A percentile compares a stretch with the other conserved stretches of the same genome.
Evolutionary conservation across 2,113 vertebrate genomes (phyloP).

Genomic region (Anoura caudifer): DNA sequence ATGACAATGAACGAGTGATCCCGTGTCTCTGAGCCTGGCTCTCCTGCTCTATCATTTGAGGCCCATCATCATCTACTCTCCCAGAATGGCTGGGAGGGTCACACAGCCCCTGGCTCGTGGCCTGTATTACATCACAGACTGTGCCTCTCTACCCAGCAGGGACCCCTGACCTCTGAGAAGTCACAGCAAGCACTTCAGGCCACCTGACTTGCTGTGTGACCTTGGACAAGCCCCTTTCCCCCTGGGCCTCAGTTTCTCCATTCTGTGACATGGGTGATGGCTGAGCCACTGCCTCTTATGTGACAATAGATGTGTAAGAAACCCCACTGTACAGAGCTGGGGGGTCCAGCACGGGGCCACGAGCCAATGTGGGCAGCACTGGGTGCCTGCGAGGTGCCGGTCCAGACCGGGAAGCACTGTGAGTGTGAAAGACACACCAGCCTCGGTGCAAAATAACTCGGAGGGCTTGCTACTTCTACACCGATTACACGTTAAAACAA

Average conservation of each 20-base stretch:
- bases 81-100: background rate
- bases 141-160: background rate
- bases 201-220: background rate
- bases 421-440: background rate
- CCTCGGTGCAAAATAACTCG: too few relatives aligned
- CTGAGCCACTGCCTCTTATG: background rate
- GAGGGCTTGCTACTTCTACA: background rate
- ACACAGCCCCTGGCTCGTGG: background rate
- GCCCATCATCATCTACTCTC: fast-evolving
- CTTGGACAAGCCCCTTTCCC: background rate
- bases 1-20: background rate
- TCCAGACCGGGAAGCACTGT: background rate
- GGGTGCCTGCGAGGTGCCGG: background rate
- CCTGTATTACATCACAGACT: background rate
- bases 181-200: background rate
- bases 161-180: background rate
- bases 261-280: background rate
- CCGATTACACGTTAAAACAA: background rate
- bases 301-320: background rate
- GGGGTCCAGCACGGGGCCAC: fast-evolving
- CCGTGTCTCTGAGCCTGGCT: background rate
- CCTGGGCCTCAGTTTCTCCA: background rate
- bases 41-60: background rate
- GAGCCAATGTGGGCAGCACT: background rate
- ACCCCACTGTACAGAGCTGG: fast-evolving